Conservation (phyloP, 2,113 vertebrate species). For the Onychostruthus taczanowskii region DNA sequence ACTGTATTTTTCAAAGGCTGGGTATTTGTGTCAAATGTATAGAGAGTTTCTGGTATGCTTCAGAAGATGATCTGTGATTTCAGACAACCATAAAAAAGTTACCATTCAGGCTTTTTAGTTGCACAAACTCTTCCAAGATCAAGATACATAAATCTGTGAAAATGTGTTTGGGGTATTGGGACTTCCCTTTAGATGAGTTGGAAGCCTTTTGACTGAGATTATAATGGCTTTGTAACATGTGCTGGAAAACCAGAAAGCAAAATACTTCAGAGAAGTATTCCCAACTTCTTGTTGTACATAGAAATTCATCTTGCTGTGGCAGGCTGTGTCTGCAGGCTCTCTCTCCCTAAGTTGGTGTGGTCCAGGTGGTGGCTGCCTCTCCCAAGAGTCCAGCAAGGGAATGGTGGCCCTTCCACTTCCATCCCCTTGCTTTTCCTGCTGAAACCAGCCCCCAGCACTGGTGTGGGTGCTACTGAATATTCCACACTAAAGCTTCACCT, state of each 20-base stretch:
- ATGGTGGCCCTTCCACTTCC: not conserved
- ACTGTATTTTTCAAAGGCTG: not conserved
- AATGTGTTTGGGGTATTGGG: rapidly evolving
- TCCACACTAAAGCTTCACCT: not conserved
- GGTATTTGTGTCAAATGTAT: not conserved
- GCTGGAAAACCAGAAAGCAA: not conserved
- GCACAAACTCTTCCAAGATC: not conserved
- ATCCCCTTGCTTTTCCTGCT: not conserved
- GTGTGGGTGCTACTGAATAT: not conserved
- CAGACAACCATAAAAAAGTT: not conserved
- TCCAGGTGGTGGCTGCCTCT: not conserved
- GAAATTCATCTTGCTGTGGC: not conserved
- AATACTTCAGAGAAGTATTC: not conserved
- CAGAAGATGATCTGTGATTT: not conserved
- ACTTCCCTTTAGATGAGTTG: not conserved
- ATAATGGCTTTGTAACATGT: not conserved
- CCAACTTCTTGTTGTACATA: not conserved
- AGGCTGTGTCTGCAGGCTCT: rapidly evolving
- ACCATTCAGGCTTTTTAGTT: not conserved
- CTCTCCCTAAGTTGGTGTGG: not conserved
- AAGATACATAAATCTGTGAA: not conserved
- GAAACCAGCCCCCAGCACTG: not conserved
- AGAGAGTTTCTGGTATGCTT: not conserved
- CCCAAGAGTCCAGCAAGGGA: not conserved
- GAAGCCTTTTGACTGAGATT: not conserved